Evolutionary conservation across 2,113 vertebrate genomes (phyloP).

Genomic region (Jaculus jaculus): DNA sequence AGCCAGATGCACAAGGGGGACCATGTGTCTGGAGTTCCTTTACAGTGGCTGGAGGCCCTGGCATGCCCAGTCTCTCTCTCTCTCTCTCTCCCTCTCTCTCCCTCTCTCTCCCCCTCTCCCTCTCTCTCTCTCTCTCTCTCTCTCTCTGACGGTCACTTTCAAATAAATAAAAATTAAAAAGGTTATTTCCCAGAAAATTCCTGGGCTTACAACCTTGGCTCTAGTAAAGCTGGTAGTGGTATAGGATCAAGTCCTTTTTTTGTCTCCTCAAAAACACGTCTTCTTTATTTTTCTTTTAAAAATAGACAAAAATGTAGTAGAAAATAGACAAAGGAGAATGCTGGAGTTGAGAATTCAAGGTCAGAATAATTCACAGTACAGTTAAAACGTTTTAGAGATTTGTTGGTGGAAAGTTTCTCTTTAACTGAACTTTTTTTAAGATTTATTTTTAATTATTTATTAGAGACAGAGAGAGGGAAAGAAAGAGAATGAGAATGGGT

Average conservation of each 20-base stretch:
- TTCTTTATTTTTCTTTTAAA: background rate
- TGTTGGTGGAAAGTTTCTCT: background rate
- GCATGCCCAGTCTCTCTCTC: too few relatives aligned
- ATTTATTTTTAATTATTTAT: background rate
- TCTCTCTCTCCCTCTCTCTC: too few relatives aligned
- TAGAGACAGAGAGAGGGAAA: too few relatives aligned
- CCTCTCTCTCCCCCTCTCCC: too few relatives aligned
- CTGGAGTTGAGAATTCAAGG: constrained; percentile 17
- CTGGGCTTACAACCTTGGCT: constrained; percentile 17
- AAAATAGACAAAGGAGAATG: background rate
- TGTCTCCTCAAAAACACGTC: background rate
- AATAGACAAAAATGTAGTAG: background rate
- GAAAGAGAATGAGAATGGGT: too few relatives aligned
- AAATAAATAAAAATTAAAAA: too few relatives aligned
- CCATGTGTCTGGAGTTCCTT: too few relatives aligned
- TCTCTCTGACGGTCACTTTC: too few relatives aligned
- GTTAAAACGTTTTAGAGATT: background rate
- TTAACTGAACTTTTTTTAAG: background rate
- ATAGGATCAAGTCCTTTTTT: background rate
- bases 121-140: too few relatives aligned
- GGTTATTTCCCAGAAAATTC: background rate
- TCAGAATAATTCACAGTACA: background rate
- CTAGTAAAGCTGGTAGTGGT: background rate
- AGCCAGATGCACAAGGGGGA: too few relatives aligned
- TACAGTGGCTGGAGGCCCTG: too few relatives aligned